These are phyloP conservation scores for Glaucopsyche alexis DNA, from an alignment of 2,888 invertebrate genomes.

Conservation along the genomic window DNA sequence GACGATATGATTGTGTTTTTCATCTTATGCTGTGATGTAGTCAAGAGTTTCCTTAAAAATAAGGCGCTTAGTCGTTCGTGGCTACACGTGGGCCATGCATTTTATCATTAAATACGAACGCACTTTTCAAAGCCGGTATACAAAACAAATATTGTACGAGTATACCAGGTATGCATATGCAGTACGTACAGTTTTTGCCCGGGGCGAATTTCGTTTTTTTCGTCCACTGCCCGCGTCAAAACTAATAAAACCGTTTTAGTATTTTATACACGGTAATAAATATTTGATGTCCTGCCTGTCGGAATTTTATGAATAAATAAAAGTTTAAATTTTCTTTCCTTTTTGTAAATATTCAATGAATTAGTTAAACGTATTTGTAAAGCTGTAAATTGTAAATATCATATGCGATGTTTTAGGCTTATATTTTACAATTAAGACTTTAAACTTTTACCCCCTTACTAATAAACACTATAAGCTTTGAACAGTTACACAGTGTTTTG, in stretches of 20 bases:
- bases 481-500: no score
- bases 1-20: no score
- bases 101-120: conserved; percentile 65
- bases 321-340: not conserved
- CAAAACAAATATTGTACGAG: conserved; percentile 35
- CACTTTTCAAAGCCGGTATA: conserved; percentile 45
- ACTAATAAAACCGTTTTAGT: conserved; percentile 17
- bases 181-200: conserved; percentile 2
- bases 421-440: no score
- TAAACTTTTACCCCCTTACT: no score
- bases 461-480: no score
- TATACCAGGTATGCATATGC: no score
- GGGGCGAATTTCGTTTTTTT: conserved; percentile 3
- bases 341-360: not conserved
- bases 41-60: no score
- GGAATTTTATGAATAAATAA: not conserved
- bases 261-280: conserved; percentile 5
- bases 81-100: conserved; percentile 42
- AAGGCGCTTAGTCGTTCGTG: not conserved
- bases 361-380: not conserved
- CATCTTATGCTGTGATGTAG: no score
- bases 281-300: conserved; percentile 8
- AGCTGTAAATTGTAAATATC: not conserved
- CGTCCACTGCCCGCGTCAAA: conserved; percentile 7
- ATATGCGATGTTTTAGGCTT: not conserved